Base-by-base conservation (phyloP, 2,113 vertebrate species). In the Rhinichthys klamathensis region DNA sequence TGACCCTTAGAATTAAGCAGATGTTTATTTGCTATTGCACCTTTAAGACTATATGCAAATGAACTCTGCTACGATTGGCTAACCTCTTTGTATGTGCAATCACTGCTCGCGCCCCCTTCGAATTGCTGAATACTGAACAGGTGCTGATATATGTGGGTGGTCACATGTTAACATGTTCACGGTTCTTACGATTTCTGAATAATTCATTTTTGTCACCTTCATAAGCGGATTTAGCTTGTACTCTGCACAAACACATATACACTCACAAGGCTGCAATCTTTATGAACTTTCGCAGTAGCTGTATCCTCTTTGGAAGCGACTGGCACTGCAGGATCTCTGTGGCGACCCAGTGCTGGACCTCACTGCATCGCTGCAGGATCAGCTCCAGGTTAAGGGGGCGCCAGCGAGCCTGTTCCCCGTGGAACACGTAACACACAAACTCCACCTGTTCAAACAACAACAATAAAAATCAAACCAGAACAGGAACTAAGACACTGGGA, bases 261-360 rank as follows among this genome's bases (percentile, higher is more conserved):
- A 84, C 98, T 97, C 92, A 99, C 98, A 98, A 95, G 16, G 97
- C 96, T 0, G 97, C 97, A 6, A 98, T 97, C 94, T 99, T 98
- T 94, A 99, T 98, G 92, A 99, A 98, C 92, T 98, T 99, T 91
- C 98, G 97, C 78, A 99, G 96, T 80, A 99, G 96, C 89, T 99
- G 97, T 21, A 97, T 90, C 0, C 98, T 94, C 90, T 98, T 97
- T 1, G 97, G 97, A 63, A 96, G 95, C 0, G 95, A 95, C 89
- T 98, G 97, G 56, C 98, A 99, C 91, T 99, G 97, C 88, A 99
- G 95, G 90, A 97, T 96, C 93, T 99, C 97, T 0, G 98, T 99
- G 92, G 96, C 97, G 32, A 99, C 97, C 98, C 98, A 99, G 94
- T 98, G 97, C 88, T 98, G 97, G 89, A 98, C 97, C 85, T 99